Evolutionary conservation across 2,113 vertebrate species (phyloP), one percentile per base, ranked within the genome.

Genomic region (Ploceus nigricollis): DNA sequence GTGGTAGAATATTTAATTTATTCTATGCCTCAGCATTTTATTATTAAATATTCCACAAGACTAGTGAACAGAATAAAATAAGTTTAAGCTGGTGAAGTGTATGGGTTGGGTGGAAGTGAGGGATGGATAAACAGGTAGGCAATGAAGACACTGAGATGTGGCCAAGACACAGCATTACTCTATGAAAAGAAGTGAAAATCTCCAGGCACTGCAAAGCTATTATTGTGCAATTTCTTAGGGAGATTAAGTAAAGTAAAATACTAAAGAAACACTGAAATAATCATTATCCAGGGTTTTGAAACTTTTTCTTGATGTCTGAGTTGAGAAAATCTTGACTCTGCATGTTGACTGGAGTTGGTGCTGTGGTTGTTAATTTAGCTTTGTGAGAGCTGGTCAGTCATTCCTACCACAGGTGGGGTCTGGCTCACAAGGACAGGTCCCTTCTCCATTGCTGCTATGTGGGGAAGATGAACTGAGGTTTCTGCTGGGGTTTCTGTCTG

Each of bases 391-490:
- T 73, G 42, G 6, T 39, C 50, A 47, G 54, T 9, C 15, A 1
- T 22, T 53, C 5, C 1, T 11, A 1, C 20, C 37, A 10, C 5
- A 4, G 57, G 4, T 15, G 57, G n/a, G 25, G 23, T 10, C 20
- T 54, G 56, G 27, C 64, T 89, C 37, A 7, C 25, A 7, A 33
- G 79, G 57, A 31, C 10, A 21, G n/a, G n/a, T 37, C 50, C 69
- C 42, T 83, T 40, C 31, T 31, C n/a, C 15, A 0, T 1, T n/a
- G 31, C 28, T 61, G 65, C 25, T 48, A 0, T 6, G 10, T n/a
- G 35, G 25, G 54, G 30, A 48, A 16, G 60, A 31, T 27, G 14
- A 54, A 3, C 13, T 16, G 53, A 39, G 28, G 11, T 58, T 84
- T 51, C 11, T 84, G 58, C 24, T 61, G 45, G 4, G 13, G 13